These are phyloP conservation scores for Gandaritis pyraliata DNA, from an alignment of 2,888 invertebrate species.

Conservation along the genomic window DNA sequence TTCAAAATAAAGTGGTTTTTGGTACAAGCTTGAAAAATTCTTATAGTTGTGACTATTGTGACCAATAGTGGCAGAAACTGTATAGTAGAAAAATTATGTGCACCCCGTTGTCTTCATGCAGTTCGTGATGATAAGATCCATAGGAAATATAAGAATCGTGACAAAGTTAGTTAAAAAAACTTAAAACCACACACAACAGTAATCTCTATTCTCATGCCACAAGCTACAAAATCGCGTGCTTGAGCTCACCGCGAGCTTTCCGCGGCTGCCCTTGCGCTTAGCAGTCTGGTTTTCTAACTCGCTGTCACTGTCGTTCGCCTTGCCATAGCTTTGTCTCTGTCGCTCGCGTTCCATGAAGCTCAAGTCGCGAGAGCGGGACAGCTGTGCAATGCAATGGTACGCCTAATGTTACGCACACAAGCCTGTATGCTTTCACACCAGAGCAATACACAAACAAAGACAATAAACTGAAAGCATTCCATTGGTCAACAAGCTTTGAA, in stretches of 20 bases:
- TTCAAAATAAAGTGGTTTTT: too few species aligned
- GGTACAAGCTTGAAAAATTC: too few species aligned
- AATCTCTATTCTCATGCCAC: constrained; percentile 60
- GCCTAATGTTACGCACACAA: constrained; percentile 57
- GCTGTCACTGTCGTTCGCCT: constrained; percentile 90
- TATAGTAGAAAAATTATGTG: background rate
- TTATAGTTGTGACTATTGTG: too few species aligned
- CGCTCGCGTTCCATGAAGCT: constrained; percentile 81
- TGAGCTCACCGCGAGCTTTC: constrained; percentile 89
- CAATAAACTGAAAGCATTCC: constrained; percentile 19
- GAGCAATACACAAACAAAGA: constrained; percentile 1
- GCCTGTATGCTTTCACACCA: constrained; percentile 36
- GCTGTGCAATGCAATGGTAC: constrained; percentile 76
- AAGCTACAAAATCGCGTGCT: constrained; percentile 66
- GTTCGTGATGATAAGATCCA: background rate
- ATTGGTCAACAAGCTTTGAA: constrained; percentile 9
- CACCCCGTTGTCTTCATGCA: background rate
- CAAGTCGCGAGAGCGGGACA: constrained; percentile 78
- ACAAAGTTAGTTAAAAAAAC: constrained; percentile 1
- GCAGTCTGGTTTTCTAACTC: constrained; percentile 87
- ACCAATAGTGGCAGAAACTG: background rate
- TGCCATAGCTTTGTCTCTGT: constrained; percentile 81
- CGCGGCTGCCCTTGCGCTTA: constrained; percentile 85
- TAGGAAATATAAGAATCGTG: background rate
- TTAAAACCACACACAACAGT: constrained; percentile 30